Evolutionary conservation across 1,140 invertebrate species (phyloP).

Genomic region (Drosophila lini): DNA sequence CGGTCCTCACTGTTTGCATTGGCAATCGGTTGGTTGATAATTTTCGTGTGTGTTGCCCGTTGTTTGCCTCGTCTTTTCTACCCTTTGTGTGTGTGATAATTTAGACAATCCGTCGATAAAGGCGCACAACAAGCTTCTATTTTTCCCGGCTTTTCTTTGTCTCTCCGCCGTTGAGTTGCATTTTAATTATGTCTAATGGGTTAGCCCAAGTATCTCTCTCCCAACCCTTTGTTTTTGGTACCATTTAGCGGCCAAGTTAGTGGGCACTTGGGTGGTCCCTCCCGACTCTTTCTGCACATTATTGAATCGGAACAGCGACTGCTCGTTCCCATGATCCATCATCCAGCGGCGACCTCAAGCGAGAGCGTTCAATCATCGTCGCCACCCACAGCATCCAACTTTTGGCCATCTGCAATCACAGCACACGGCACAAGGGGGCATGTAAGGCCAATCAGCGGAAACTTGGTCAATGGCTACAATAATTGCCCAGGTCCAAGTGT

Average conservation of each 20-base stretch:
- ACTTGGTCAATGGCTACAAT: conserved; percentile 74
- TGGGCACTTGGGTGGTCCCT: conserved; percentile 64
- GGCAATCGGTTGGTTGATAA: conserved; percentile 77
- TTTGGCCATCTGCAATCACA: conserved; percentile 63
- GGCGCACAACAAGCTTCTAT: conserved; percentile 71
- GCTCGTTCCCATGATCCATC: conserved; percentile 80
- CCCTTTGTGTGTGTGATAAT: conserved; percentile 64
- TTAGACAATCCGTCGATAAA: conserved; percentile 75
- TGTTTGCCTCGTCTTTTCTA: conserved; percentile 48
- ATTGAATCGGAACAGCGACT: conserved; percentile 17
- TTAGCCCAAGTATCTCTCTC: conserved; percentile 12
- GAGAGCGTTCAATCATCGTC: conserved; percentile 71
- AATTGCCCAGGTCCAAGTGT: conserved; percentile 62
- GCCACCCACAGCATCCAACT: conserved; percentile 64
- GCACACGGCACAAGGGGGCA: conserved; percentile 34
- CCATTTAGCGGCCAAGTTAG: conserved; percentile 65
- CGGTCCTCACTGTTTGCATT: conserved; percentile 63
- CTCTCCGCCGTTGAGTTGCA: conserved; percentile 51
- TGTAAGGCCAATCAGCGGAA: conserved; percentile 79
- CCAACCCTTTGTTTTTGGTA: conserved; percentile 37
- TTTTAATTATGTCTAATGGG: conserved; percentile 75
- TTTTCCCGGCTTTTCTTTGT: conserved; percentile 42
- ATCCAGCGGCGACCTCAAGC: conserved; percentile 57
- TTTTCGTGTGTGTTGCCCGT: conserved; percentile 66
- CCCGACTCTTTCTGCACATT: conserved; percentile 39